Conservation (phyloP, 2,888 invertebrate genomes). For the Rambutsinella grinnellia region DNA sequence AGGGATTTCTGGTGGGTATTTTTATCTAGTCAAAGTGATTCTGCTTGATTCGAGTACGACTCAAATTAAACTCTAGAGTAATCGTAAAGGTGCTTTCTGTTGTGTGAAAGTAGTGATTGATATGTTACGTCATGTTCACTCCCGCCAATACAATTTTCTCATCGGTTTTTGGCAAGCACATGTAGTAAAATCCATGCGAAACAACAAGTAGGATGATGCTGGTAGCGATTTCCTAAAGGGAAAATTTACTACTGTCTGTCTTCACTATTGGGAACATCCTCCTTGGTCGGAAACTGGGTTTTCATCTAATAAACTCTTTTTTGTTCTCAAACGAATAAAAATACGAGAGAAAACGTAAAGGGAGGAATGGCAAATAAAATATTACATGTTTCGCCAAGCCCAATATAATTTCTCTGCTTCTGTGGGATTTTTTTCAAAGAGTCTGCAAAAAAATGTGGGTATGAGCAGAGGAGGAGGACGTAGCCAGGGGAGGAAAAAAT, state of each 20-base stretch:
- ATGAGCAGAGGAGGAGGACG: neutral
- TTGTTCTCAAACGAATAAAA: neutral
- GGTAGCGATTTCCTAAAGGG: neutral
- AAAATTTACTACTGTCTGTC: neutral
- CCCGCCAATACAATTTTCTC: neutral
- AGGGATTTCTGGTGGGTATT: no score
- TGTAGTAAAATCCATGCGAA: no score
- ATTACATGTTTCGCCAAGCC: neutral
- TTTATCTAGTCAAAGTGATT: no score
- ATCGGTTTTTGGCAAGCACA: neutral
- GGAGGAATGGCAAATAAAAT: neutral
- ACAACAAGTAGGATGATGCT: neutral
- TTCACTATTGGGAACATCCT: neutral
- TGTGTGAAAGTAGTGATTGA: no score
- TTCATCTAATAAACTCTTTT: neutral
- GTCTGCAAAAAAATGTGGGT: neutral
- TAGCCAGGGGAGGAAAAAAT: conserved; percentile 12
- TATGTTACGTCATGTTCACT: neutral
- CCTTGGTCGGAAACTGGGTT: neutral
- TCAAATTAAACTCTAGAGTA: neutral
- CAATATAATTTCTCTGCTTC: no score
- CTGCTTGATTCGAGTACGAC: no score
- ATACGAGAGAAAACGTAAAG: neutral
- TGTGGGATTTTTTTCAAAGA: neutral
- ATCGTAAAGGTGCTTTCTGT: neutral